Evolutionary conservation across 2,888 invertebrate species (phyloP).

Genomic region (Erynnis tages): DNA sequence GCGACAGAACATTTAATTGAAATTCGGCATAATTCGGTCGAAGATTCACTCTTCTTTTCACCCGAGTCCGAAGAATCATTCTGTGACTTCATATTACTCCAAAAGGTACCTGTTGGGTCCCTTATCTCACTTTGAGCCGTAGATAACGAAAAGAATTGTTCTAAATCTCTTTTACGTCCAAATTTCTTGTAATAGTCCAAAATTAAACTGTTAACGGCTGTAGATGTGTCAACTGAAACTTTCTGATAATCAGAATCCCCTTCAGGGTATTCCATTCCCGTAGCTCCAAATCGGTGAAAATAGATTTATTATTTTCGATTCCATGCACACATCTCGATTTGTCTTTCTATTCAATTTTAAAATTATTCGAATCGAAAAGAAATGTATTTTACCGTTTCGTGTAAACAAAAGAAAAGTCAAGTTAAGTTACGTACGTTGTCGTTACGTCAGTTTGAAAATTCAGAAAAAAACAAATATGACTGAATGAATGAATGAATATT

Average conservation of each 20-base stretch:
- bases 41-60: slow-evolving; percentile 61
- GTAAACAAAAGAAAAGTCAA: slow-evolving; percentile 14
- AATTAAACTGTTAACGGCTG: slow-evolving; percentile 67
- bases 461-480: too few species aligned
- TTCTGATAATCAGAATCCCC: slow-evolving; percentile 27
- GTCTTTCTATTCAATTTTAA: not conserved
- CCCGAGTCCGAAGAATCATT: slow-evolving; percentile 69
- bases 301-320: not conserved
- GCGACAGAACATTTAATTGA: slow-evolving; percentile 66
- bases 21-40: slow-evolving; percentile 68
- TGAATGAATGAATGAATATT: too few species aligned
- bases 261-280: slow-evolving; percentile 22
- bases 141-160: slow-evolving; percentile 83
- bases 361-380: not conserved
- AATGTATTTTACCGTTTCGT: not conserved
- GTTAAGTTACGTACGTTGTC: too few species aligned
- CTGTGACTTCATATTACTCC: slow-evolving; percentile 70
- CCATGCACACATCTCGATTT: not conserved
- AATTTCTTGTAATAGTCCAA: slow-evolving; percentile 86
- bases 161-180: slow-evolving; percentile 84
- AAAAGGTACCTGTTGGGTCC: slow-evolving; percentile 65
- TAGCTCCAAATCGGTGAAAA: not conserved
- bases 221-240: slow-evolving; percentile 39
- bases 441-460: too few species aligned
- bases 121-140: slow-evolving; percentile 68